A percentile compares a stretch with the other conserved stretches of the same genome.
Conservation (phyloP, 2,113 vertebrate genomes). For the Lophura nycthemera region DNA sequence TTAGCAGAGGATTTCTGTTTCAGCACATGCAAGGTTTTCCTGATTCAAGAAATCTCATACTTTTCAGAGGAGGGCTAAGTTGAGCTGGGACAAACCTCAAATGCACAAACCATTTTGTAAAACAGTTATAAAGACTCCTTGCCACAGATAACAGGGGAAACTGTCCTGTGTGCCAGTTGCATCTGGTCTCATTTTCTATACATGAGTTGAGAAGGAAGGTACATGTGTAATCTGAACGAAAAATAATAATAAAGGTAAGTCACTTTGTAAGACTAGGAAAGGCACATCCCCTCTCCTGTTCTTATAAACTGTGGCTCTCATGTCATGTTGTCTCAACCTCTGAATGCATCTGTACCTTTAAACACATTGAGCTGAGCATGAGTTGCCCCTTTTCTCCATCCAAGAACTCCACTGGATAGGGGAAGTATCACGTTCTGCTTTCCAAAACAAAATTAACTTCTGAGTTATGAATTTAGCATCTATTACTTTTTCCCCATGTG, state of each 20-base stretch:
- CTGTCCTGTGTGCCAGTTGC: not conserved
- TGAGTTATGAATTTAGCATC: not conserved
- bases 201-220: not conserved
- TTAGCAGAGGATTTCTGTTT: not conserved
- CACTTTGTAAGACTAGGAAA: not conserved
- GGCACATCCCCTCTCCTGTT: not conserved
- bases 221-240: not conserved
- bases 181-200: not conserved
- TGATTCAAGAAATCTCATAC: accelerated
- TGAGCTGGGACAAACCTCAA: not conserved
- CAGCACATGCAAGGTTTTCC: accelerated
- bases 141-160: not conserved
- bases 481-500: no score
- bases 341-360: not conserved
- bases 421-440: accelerated
- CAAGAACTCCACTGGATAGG: no score
- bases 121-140: not conserved
- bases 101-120: not conserved
- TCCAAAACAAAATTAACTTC: not conserved
- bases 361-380: accelerated
- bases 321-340: not conserved
- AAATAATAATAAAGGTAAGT: not conserved
- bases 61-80: not conserved
- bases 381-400: accelerated
- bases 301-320: not conserved